phyloP scores from a whole-genome alignment of 2,113 vertebrate genomes.

The Upupa epops region DNA sequence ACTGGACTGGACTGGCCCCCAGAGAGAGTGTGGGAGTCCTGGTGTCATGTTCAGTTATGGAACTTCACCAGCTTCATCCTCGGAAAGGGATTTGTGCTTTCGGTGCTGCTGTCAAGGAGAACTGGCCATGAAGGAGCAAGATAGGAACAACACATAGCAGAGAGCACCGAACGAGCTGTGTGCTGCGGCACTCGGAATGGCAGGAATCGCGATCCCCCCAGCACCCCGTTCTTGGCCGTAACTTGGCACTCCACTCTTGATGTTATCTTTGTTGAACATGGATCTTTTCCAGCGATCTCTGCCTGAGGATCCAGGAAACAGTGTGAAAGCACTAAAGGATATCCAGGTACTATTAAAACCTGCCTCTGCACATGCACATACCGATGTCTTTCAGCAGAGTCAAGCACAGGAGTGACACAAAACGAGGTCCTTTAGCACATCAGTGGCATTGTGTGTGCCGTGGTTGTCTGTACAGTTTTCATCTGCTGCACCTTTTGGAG shows the following conservation, averaged over 20 bases:
- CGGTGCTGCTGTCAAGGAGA: not conserved
- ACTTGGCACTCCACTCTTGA: not conserved
- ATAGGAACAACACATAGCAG: not conserved
- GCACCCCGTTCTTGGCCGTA: rapidly evolving
- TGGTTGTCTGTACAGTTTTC: rapidly evolving
- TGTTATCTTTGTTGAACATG: not conserved
- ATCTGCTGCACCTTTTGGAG: not conserved
- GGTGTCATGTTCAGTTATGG: conserved; percentile 26
- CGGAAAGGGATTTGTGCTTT: not conserved
- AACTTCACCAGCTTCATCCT: not conserved
- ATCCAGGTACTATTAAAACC: not conserved
- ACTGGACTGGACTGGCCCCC: not conserved
- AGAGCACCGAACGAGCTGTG: not conserved
- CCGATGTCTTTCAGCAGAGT: not conserved
- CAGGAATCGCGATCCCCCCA: rapidly evolving
- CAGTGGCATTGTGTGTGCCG: rapidly evolving
- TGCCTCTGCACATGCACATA: not conserved
- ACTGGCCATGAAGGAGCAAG: not conserved
- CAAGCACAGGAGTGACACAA: not conserved
- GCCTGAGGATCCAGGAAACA: not conserved
- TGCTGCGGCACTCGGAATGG: rapidly evolving
- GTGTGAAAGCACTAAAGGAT: rapidly evolving
- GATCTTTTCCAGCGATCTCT: not conserved
- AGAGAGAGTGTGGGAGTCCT: conserved; percentile 5
- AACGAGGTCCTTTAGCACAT: not conserved